Base-by-base conservation (phyloP, 2,888 invertebrate species). In the Pristionchus japonicus region DNA sequence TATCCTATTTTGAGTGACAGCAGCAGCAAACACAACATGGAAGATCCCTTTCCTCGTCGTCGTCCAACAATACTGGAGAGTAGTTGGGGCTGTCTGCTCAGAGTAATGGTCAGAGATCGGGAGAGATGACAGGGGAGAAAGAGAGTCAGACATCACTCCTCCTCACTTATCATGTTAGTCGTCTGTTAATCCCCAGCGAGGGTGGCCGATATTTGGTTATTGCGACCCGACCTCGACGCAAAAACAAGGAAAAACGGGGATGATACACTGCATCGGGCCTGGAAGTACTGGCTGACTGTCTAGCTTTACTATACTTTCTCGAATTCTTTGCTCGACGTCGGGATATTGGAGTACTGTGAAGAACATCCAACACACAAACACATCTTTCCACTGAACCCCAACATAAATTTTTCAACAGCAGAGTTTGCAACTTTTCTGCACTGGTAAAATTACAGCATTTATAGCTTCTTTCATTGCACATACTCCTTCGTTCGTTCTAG, bases 121-220 rank as follows among this genome's bases (percentile, higher is more conserved):
- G n/a, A 23, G 57, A 57, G 57, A n/a, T 23, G n/a, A 9, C 57
- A 57, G 0, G 57, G 23, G n/a, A 57, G n/a, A 57, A n/a, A 57
- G 57, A 57, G 57, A 57, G 57, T 57, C 57, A n/a, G 57, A 57
- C 57, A 23, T 23, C 3, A 23, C 64, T 27, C 31, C 64, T 9
- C 7, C 9, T 11, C 64, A 31, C n/a, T 77, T 77, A 77, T 77
- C 77, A 77, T 77, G 77, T 77, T 77, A 77, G 77, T 77, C 37
- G 40, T 43, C 27, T 23, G 57, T 57, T 77, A 77, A 77, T 77
- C n/a, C 43, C 43, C 4, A 34, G 77, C 77, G 77, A 77, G 77
- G 77, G 77, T n/a, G 77, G 74, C 37, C 23, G 74, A 34, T 77
- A 77, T 77, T 77, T n/a, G 40, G 77, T 77, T 77, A 77, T 77